Evolutionary conservation across 1,140 invertebrate species (phyloP).

Genomic region (Tetranychus urticae): DNA sequence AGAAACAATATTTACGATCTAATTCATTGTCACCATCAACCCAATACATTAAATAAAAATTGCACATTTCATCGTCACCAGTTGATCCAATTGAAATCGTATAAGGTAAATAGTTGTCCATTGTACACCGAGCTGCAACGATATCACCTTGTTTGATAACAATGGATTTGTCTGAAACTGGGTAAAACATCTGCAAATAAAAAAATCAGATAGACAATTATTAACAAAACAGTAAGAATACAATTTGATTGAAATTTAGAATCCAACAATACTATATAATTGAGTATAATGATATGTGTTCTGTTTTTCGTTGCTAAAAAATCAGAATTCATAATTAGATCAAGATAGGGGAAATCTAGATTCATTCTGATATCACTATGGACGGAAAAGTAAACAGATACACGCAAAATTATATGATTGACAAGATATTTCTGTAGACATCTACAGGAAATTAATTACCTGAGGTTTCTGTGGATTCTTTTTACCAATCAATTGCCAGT

Average conservation of each 20-base stretch:
- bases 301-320: background rate
- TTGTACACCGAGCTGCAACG: constrained; percentile 69
- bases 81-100: constrained; percentile 53
- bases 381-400: no score
- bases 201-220: constrained; percentile 4
- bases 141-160: constrained; percentile 39
- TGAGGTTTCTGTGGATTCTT: constrained; percentile 70
- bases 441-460: constrained; percentile 13
- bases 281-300: background rate
- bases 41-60: constrained; percentile 98
- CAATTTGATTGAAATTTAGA: background rate
- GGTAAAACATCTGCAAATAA: constrained; percentile 62
- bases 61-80: constrained; percentile 94
- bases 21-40: constrained; percentile 54
- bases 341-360: no score
- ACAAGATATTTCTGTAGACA: background rate
- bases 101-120: constrained; percentile 41
- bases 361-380: no score
- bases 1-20: constrained; percentile 61
- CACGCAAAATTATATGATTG: background rate
- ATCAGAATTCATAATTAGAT: no score
- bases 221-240: background rate
- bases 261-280: background rate
- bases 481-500: constrained; percentile 65
- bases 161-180: constrained; percentile 33